These are phyloP conservation scores for Romanogobio albipinnatus DNA, from an alignment of 2,113 vertebrate species.

Conservation along the genomic window DNA sequence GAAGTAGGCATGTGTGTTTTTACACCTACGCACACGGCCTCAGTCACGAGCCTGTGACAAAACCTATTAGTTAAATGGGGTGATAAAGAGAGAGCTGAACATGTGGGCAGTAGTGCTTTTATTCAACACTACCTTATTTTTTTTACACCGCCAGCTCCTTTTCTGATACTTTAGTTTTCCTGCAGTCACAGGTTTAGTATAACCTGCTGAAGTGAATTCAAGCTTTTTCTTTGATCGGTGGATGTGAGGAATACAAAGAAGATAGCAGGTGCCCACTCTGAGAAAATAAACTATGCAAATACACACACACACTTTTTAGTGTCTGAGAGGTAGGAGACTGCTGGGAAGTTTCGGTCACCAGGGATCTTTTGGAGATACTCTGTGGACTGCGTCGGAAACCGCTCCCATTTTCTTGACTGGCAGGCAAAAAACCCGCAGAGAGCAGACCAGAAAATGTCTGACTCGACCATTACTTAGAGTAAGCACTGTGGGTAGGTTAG, in stretches of 20 bases:
- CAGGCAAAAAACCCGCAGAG: neutral
- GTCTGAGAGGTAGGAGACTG: conserved; percentile 19
- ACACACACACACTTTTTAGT: conserved; percentile 49
- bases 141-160: conserved; percentile 63
- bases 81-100: conserved; percentile 38
- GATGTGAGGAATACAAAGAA: conserved; percentile 76
- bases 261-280: conserved; percentile 59
- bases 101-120: conserved; percentile 38
- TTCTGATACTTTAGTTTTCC: conserved; percentile 59
- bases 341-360: conserved; percentile 43
- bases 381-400: neutral
- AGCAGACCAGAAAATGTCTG: neutral
- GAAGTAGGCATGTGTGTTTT: neutral
- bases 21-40: conserved; percentile 20
- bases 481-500: neutral
- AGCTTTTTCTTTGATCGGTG: conserved; percentile 75
- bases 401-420: conserved; percentile 30
- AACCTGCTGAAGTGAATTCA: conserved; percentile 76
- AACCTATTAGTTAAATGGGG: conserved; percentile 38
- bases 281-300: neutral
- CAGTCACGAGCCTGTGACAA: conserved; percentile 12
- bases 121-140: conserved; percentile 58
- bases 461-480: conserved; percentile 3
- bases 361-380: conserved; percentile 26
- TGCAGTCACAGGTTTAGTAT: conserved; percentile 56